Conservation (phyloP, 2,113 vertebrate genomes). For the Seriola aureovittata region DNA sequence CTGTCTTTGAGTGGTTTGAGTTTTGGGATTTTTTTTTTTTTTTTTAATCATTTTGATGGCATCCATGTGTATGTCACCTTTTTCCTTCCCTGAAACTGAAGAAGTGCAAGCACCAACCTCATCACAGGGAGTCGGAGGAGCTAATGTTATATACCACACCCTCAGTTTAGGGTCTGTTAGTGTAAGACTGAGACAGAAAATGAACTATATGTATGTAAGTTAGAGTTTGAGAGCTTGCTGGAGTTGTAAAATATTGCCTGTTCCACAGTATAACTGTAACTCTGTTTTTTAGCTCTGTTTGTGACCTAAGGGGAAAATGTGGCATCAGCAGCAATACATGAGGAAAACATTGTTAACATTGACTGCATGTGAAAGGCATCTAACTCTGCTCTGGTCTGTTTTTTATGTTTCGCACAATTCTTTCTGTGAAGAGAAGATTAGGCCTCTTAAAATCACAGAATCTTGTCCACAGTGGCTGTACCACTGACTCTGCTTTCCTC, state of each 20-base stretch:
- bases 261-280: constrained; percentile 13
- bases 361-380: constrained; percentile 21
- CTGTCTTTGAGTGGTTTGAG: constrained; percentile 23
- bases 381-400: constrained; percentile 25
- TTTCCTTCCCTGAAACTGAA: constrained; percentile 23
- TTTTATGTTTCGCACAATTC: constrained; percentile 41
- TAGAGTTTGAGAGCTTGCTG: constrained; percentile 12
- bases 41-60: constrained; percentile 17
- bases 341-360: constrained; percentile 39
- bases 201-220: background rate
- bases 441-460: constrained; percentile 23
- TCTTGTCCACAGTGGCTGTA: constrained; percentile 31
- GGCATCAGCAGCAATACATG: constrained; percentile 16
- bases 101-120: constrained; percentile 5
- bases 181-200: constrained; percentile 1
- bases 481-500: constrained; percentile 39
- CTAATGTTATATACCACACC: constrained; percentile 10
- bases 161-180: background rate
- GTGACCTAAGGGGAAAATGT: background rate
- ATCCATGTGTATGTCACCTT: background rate
- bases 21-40: background rate
- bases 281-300: background rate
- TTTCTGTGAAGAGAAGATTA: constrained; percentile 12
- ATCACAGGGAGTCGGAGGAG: constrained; percentile 11
- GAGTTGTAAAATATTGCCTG: background rate